Evolutionary conservation across 1,140 invertebrate species (phyloP), one percentile per base, ranked within the genome.

Genomic region (Homalodisca vitripennis): DNA sequence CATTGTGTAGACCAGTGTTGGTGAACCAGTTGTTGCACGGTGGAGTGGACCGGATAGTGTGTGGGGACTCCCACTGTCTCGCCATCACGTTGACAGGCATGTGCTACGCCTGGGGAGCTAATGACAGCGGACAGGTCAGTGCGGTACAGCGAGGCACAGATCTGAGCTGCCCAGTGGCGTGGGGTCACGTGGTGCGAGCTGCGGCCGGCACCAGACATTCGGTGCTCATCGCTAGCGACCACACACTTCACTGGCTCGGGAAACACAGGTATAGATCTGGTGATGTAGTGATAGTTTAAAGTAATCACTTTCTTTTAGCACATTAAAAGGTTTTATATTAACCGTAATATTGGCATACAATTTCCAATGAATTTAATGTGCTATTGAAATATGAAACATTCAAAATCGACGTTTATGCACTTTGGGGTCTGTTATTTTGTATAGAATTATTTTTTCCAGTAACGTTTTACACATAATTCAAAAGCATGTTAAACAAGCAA

Each of bases 61-160:
- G 89, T 75, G 92, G 92, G 6, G 82, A 84, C 69, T 85, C 85
- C n/a, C n/a, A 95, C 76, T 87, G 87, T 65, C 80, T 92, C 64
- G 90, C 90, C 0, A 79, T 94, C 53, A 92, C 92, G 1, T 78
- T 94, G 46, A 92, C 94, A 77, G 93, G 93, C 6, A 81, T 92
- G 77, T 86, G 93, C 3, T 93, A 89, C 77, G 81, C 87, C 17
- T 95, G 93, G 93, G 93, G 93, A 1, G 82, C 84, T 53, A 95
- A 94, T 79, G 82, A 84, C 68, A 84, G 81, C 71, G 83, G 85
- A 70, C 90, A 92, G 80, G 84, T 41, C 84, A 83, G 73, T 41
- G 34, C 6, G 34, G 34, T 10, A 41, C 34, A 10, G 81, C 79
- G 51, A 17, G 34, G 34, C 6, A 41, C 34, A 31, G 46, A 46